These are phyloP conservation scores for Hippocampus abdominalis DNA, from an alignment of 2,113 vertebrate genomes.

Conservation along the genomic window DNA sequence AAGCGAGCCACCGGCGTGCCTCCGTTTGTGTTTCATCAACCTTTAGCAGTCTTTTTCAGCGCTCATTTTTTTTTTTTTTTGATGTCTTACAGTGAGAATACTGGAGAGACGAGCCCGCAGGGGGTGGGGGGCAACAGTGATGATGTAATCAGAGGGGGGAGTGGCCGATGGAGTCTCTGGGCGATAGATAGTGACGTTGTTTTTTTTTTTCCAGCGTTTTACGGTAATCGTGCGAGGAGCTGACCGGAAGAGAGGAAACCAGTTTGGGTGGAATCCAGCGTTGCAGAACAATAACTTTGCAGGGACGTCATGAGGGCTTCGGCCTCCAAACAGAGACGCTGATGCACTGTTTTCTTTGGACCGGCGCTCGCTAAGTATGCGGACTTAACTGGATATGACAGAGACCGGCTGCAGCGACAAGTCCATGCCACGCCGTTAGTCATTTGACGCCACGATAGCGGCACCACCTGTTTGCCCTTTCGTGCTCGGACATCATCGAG, in stretches of 20 bases:
- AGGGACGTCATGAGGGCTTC: slow-evolving; percentile 54
- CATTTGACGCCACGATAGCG: slow-evolving; percentile 29
- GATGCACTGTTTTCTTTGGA: slow-evolving; percentile 40
- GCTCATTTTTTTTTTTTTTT: slow-evolving; percentile 15
- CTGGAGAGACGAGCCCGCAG: slow-evolving; percentile 29
- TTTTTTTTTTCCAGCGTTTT: slow-evolving; percentile 51
- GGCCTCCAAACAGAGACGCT: slow-evolving; percentile 46
- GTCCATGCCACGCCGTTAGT: slow-evolving; percentile 34
- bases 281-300: slow-evolving; percentile 40
- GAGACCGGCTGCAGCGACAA: slow-evolving; percentile 24
- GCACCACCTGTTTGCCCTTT: slow-evolving; percentile 46
- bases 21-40: slow-evolving; percentile 63
- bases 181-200: slow-evolving; percentile 38
- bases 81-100: slow-evolving; percentile 37
- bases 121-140: slow-evolving; percentile 30
- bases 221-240: slow-evolving; percentile 62
- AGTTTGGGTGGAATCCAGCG: slow-evolving; percentile 49
- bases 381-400: slow-evolving; percentile 45
- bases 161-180: slow-evolving; percentile 20
- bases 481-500: background rate
- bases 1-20: background rate
- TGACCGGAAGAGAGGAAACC: slow-evolving; percentile 69
- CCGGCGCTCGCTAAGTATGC: slow-evolving; percentile 39
- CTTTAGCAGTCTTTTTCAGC: slow-evolving; percentile 46
- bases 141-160: slow-evolving; percentile 60